Percentiles rank a stretch among this genome's conserved stretches.
Evolutionary conservation across 2,113 vertebrate genomes (phyloP).

Genomic region (Phoxinus phoxinus): DNA sequence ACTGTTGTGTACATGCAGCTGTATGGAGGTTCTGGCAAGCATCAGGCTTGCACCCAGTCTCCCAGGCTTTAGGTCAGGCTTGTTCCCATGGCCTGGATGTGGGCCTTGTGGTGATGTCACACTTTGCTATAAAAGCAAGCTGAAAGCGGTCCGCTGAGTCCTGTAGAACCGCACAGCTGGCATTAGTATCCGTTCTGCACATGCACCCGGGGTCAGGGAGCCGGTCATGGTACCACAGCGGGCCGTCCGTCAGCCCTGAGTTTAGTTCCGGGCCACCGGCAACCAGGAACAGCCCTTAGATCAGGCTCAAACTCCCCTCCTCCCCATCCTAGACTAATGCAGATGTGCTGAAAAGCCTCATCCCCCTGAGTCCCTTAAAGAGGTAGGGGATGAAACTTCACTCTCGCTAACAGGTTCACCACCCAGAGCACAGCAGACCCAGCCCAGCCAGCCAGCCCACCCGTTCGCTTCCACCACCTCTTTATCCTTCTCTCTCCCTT

Average conservation of each 20-base stretch:
- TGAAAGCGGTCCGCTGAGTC: conserved; percentile 49
- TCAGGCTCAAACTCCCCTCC: conserved; percentile 19
- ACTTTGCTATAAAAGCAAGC: conserved; percentile 49
- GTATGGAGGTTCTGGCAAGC: conserved; percentile 1
- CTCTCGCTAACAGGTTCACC: conserved; percentile 56
- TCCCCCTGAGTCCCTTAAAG: conserved; percentile 54
- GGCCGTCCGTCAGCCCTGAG: conserved; percentile 22
- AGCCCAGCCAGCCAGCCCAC: conserved; percentile 3
- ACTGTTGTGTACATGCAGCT: conserved; percentile 23
- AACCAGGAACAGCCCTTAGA: conserved; percentile 40
- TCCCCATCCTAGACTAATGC: conserved; percentile 60
- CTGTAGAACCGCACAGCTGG: conserved; percentile 57
- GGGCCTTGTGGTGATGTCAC: conserved; percentile 53
- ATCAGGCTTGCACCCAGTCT: conserved; percentile 43
- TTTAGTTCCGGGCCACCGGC: conserved; percentile 50
- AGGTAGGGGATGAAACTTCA: conserved; percentile 52
- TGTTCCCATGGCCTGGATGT: conserved; percentile 52
- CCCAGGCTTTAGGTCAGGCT: conserved; percentile 51
- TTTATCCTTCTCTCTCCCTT: conserved; percentile 32
- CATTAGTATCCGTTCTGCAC: conserved; percentile 44
- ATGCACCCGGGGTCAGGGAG: conserved; percentile 22
- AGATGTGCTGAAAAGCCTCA: conserved; percentile 67
- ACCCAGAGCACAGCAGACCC: conserved; percentile 42
- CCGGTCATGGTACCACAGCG: conserved; percentile 38
- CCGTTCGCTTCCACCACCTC: conserved; percentile 24